Conservation (phyloP, 2,113 vertebrate genomes). For the Apteryx owenii region DNA sequence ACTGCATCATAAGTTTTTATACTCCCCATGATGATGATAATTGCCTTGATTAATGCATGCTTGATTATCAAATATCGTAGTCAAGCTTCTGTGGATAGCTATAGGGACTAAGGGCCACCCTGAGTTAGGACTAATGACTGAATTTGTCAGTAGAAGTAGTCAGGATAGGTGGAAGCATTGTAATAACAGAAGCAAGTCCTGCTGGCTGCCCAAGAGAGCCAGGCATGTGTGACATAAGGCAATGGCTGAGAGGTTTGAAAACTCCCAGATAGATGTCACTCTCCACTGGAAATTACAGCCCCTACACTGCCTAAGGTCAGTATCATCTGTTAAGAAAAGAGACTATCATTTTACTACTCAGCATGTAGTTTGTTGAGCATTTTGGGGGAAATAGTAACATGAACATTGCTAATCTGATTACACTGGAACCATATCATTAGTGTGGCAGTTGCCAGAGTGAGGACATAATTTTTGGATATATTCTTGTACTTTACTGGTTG, state of each 20-base stretch:
- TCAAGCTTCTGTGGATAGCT: background rate
- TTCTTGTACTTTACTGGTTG: background rate
- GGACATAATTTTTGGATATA: background rate
- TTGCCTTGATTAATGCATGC: background rate
- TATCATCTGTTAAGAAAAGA: background rate
- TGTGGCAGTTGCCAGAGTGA: fast-evolving
- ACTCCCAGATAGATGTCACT: background rate
- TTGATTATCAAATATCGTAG: background rate
- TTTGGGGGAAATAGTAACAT: background rate
- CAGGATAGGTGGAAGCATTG: background rate
- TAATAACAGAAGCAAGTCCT: background rate
- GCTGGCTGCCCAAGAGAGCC: background rate
- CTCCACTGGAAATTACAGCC: background rate
- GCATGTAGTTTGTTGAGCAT: background rate
- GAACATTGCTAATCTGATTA: background rate
- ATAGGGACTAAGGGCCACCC: background rate
- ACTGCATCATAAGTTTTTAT: background rate
- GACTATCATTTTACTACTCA: background rate
- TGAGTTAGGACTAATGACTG: background rate
- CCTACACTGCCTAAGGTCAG: background rate
- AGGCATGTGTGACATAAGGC: background rate
- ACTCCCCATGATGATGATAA: background rate
- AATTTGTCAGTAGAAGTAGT: background rate
- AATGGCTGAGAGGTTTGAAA: background rate
- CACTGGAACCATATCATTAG: background rate